Percentiles rank a stretch among this genome's conserved stretches.
Conservation (phyloP, 2,797 vertebrate species). For the Oreortyx pictus region DNA sequence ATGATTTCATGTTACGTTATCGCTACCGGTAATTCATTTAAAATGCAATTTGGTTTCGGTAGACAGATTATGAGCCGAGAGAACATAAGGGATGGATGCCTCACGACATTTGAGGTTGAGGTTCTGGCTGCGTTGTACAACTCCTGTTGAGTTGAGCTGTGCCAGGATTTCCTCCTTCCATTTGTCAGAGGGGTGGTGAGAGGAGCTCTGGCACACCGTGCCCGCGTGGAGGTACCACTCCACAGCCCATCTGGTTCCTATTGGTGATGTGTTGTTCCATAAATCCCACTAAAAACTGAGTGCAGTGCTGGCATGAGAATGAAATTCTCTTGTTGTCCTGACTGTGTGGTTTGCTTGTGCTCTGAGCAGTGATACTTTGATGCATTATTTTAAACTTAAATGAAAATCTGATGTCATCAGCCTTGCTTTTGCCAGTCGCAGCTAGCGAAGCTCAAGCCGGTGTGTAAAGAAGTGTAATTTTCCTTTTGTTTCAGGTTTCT, state of each 20-base stretch:
- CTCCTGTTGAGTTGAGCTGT: not conserved
- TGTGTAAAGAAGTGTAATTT: not conserved
- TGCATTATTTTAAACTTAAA: not conserved
- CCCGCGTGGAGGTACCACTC: not conserved
- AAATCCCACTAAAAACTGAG: not conserved
- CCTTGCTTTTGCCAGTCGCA: not conserved
- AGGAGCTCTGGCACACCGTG: not conserved
- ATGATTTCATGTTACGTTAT: not conserved
- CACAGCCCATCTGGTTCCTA: not conserved
- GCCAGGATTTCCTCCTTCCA: not conserved
- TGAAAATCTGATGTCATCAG: not conserved
- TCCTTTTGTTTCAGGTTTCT: constrained; percentile 35
- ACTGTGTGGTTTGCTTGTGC: not conserved
- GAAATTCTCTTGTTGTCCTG: not conserved
- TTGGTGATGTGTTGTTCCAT: not conserved
- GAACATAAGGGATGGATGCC: not conserved
- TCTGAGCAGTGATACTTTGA: not conserved
- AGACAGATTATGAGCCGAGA: not conserved
- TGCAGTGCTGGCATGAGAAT: not conserved
- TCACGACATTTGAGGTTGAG: not conserved
- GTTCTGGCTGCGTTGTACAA: fast-evolving
- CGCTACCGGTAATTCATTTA: not conserved
- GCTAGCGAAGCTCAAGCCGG: not conserved
- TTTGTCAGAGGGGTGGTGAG: not conserved
- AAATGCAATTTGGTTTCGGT: not conserved